Evolutionary conservation across 64 coral and sea anemone genomes (phyloP), one percentile per base, ranked within the genome.

Genomic region (Anthopleura sola): DNA sequence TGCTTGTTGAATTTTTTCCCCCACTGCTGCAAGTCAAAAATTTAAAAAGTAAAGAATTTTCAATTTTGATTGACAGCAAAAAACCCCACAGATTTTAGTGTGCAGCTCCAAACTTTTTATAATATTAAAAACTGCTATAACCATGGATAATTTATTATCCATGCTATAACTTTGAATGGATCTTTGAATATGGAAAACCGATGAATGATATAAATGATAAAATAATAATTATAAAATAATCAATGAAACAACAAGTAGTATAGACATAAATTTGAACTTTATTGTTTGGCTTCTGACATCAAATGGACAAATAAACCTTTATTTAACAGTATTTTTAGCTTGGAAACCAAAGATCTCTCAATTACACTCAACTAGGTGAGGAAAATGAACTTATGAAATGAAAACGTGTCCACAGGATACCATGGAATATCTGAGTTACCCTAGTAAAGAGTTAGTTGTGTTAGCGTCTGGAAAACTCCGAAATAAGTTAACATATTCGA

Each of bases 201-300:
- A n/a, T n/a, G n/a, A n/a, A n/a, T n/a, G 40, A 44, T 6, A 44
- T 44, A 44, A 44, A 44, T 44, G n/a, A n/a, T n/a, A n/a, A 44
- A 44, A 53, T 53, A 53, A 15, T 53, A 53, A 62, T 7, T 62
- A 26, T n/a, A 24, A n/a, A 11, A 71, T 1, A 32, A 71, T 31
- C n/a, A 71, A n/a, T n/a, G n/a, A n/a, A 15, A 71, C n/a, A 13
- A 71, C 26, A 34, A n/a, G 2, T 13, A 9, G 11, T 14, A 0
- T 32, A 71, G 66, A 71, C 66, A 81, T 53, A 81, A 48, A 40
- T 48, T 81, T 53, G 3, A 53, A 81, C 15, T 81, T 81, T 81
- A 81, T 81, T 81, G 78, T 48, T 81, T 81, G 78, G 78, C 78
- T 48, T 81, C 78, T 81, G 78, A 81, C 78, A 81, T 81, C 78